Percentiles rank a stretch among this genome's conserved stretches.
These are phyloP conservation scores for Todus mexicanus DNA, from an alignment of 2,797 vertebrate species.

Conservation along the genomic window DNA sequence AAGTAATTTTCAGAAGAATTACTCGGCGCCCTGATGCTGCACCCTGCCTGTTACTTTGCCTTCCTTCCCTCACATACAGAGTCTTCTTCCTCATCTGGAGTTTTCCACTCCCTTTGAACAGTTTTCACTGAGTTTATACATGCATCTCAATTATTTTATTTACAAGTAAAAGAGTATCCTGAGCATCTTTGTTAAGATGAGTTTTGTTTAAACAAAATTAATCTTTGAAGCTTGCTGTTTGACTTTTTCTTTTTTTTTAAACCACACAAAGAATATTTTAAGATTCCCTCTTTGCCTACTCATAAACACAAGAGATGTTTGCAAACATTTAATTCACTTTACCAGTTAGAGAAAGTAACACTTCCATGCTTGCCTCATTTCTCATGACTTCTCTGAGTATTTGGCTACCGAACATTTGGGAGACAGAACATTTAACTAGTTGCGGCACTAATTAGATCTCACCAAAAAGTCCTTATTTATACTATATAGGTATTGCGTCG, in stretches of 20 bases:
- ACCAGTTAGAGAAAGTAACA: neutral
- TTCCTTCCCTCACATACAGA: fast-evolving
- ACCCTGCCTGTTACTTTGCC: neutral
- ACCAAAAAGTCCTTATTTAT: neutral
- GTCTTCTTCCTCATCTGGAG: neutral
- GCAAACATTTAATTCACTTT: neutral
- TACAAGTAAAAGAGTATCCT: neutral
- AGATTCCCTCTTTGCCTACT: neutral
- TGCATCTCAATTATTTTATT: neutral
- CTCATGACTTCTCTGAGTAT: neutral
- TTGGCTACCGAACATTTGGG: neutral
- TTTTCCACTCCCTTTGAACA: neutral
- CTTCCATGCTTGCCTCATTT: neutral
- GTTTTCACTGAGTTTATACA: neutral
- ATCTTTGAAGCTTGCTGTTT: neutral
- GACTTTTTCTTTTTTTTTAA: neutral
- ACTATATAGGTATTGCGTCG: neutral
- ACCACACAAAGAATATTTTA: neutral
- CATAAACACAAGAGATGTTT: neutral
- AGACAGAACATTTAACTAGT: neutral
- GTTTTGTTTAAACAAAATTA: neutral
- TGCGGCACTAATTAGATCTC: neutral
- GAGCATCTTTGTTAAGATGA: neutral
- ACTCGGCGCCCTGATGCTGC: neutral
- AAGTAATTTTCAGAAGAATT: neutral